These are phyloP conservation scores for Apodemia zela DNA, from an alignment of 2,888 invertebrate species.

Conservation along the genomic window DNA sequence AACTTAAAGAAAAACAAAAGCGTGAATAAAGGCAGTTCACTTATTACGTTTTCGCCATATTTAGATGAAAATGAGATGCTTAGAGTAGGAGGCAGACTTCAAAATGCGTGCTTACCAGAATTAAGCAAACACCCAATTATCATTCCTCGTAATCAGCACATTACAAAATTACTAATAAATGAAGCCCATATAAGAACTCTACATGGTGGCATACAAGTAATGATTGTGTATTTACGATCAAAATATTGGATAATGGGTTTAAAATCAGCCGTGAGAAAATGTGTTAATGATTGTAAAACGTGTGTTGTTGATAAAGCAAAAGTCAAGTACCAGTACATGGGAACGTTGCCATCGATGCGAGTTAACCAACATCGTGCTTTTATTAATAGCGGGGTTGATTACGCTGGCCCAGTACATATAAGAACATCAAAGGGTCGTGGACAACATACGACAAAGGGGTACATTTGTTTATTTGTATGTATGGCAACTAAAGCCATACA, in stretches of 20 bases:
- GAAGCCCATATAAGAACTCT: slow-evolving; percentile 21
- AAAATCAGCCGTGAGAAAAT: slow-evolving; percentile 20
- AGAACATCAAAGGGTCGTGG: slow-evolving; percentile 24
- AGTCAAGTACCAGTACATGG: slow-evolving; percentile 23
- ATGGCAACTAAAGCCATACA: no score
- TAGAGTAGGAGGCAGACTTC: slow-evolving; percentile 27
- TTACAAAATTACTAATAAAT: slow-evolving; percentile 25
- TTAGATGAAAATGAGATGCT: slow-evolving; percentile 24
- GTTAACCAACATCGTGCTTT: slow-evolving; percentile 22
- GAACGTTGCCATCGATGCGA: slow-evolving; percentile 22
- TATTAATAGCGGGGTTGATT: slow-evolving; percentile 24
- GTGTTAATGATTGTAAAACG: slow-evolving; percentile 19
- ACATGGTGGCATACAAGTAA: slow-evolving; percentile 27
- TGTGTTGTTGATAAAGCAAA: slow-evolving; percentile 20
- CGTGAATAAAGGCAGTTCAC: slow-evolving; percentile 15
- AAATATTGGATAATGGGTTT: slow-evolving; percentile 26
- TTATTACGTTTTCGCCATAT: slow-evolving; percentile 23
- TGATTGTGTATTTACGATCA: slow-evolving; percentile 22
- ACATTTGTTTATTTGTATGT: no score
- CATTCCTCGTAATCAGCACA: slow-evolving; percentile 25
- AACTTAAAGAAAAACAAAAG: slow-evolving; percentile 18
- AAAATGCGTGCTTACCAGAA: slow-evolving; percentile 18
- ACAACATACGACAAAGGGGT: slow-evolving; percentile 8
- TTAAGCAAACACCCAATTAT: slow-evolving; percentile 29
- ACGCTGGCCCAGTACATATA: slow-evolving; percentile 25